These are phyloP conservation scores for Achatina immaculata DNA, from an alignment of 1,140 invertebrate species.

Conservation along the genomic window DNA sequence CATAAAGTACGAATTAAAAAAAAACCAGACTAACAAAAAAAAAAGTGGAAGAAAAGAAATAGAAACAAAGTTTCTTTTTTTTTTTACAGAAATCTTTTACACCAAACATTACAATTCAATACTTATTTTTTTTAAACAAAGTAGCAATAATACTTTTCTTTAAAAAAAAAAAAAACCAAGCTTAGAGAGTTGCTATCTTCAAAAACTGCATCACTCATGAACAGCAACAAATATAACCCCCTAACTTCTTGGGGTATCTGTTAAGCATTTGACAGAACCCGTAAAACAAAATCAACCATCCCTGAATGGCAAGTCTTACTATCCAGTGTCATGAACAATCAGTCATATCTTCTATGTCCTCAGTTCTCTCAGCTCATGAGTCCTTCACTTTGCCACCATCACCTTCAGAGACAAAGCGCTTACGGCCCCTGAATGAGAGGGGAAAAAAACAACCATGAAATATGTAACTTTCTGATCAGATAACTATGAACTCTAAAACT, in stretches of 20 bases:
- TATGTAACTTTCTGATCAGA: no score
- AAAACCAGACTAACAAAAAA: no score
- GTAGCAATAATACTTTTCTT: neutral
- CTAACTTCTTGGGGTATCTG: neutral
- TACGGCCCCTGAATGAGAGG: constrained; percentile 82
- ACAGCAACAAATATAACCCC: neutral
- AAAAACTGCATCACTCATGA: neutral
- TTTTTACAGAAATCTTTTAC: neutral
- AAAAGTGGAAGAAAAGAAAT: neutral
- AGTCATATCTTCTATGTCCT: neutral
- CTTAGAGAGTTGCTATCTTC: neutral
- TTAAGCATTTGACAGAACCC: neutral
- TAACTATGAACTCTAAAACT: no score
- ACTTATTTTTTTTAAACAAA: neutral
- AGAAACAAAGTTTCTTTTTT: no score
- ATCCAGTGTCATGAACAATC: neutral
- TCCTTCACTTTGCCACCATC: constrained; percentile 86
- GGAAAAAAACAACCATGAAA: no score
- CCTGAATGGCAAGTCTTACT: neutral
- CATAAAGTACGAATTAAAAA: no score
- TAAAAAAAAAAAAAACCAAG: neutral
- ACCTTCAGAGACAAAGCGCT: constrained; percentile 93
- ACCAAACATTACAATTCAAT: neutral
- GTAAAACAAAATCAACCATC: neutral
- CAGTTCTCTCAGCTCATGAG: constrained; percentile 9